phyloP scores from a whole-genome alignment of 2,797 vertebrate species.

The Meda fulgida region DNA sequence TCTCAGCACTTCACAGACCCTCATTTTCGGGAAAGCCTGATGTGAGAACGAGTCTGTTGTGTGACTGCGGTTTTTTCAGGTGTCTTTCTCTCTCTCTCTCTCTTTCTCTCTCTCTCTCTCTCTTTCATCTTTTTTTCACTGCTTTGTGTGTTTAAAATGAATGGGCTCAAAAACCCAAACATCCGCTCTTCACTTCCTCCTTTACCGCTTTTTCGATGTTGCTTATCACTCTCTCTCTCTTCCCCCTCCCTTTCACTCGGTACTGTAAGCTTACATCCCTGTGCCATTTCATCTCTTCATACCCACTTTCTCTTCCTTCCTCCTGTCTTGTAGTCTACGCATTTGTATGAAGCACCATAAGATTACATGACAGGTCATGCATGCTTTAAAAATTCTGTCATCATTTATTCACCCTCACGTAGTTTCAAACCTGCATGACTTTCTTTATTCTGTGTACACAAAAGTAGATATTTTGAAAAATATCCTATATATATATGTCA shows the following conservation, averaged over 20 bases:
- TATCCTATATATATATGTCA: not conserved
- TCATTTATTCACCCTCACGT: not conserved
- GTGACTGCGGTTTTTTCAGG: constrained; percentile 81
- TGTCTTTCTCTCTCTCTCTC: constrained; percentile 67
- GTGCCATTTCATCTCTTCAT: not conserved
- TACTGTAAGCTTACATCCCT: constrained; percentile 34
- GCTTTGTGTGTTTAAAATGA: constrained; percentile 78
- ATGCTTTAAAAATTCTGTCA: not conserved
- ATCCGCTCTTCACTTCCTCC: constrained; percentile 77
- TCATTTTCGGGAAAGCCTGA: constrained; percentile 82
- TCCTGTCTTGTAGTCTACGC: not conserved
- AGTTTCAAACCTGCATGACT: not conserved
- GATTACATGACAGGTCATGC: not conserved
- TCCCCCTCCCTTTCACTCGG: constrained; percentile 29
- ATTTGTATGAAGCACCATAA: not conserved
- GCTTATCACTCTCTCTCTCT: constrained; percentile 45
- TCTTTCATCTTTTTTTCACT: constrained; percentile 58
- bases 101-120: constrained; percentile 60
- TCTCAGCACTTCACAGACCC: constrained; percentile 74
- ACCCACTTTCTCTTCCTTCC: not conserved
- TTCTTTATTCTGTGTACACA: not conserved
- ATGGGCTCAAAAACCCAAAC: constrained; percentile 85
- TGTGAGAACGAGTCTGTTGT: constrained; percentile 68
- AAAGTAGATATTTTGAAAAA: not conserved
- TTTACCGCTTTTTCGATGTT: constrained; percentile 76